phyloP scores from a whole-genome alignment of 2,888 invertebrate species.

The Ecdyonurus torrentis region DNA sequence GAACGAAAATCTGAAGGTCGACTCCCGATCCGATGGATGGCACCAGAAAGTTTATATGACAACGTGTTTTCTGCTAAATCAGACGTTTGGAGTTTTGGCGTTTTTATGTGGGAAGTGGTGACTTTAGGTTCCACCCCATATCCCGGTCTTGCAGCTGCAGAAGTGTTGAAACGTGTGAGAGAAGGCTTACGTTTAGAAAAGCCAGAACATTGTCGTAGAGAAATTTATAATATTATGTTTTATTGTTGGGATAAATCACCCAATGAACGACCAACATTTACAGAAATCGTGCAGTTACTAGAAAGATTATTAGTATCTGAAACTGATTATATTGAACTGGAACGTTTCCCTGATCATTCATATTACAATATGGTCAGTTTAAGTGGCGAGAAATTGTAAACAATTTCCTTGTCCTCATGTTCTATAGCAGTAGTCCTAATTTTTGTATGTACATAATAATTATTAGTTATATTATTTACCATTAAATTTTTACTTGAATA shows the following conservation, averaged over 20 bases:
- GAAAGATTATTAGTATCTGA: slow-evolving; percentile 75
- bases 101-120: slow-evolving; percentile 90
- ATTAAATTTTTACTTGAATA: too few species aligned
- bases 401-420: too few species aligned
- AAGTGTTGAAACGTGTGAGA: slow-evolving; percentile 76
- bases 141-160: slow-evolving; percentile 79
- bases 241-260: slow-evolving; percentile 88
- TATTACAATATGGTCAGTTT: slow-evolving; percentile 39
- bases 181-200: slow-evolving; percentile 83
- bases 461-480: too few species aligned
- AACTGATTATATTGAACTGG: slow-evolving; percentile 84
- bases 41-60: slow-evolving; percentile 85
- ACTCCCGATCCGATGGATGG: slow-evolving; percentile 81
- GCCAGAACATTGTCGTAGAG: slow-evolving; percentile 83
- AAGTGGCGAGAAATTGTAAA: slow-evolving; percentile 45
- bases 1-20: slow-evolving; percentile 61
- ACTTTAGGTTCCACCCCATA: slow-evolving; percentile 91
- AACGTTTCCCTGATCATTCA: slow-evolving; percentile 82
- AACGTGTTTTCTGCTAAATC: slow-evolving; percentile 87
- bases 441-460: too few species aligned
- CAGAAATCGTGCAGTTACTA: slow-evolving; percentile 60
- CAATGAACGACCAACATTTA: slow-evolving; percentile 66
- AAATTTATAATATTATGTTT: slow-evolving; percentile 87
- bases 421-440: too few species aligned
- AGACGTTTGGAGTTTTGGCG: slow-evolving; percentile 92